A percentile compares a stretch with the other conserved stretches of the same genome.
Evolutionary conservation across 2,113 vertebrate genomes (phyloP).

Genomic region (Planiliza haematocheilus): DNA sequence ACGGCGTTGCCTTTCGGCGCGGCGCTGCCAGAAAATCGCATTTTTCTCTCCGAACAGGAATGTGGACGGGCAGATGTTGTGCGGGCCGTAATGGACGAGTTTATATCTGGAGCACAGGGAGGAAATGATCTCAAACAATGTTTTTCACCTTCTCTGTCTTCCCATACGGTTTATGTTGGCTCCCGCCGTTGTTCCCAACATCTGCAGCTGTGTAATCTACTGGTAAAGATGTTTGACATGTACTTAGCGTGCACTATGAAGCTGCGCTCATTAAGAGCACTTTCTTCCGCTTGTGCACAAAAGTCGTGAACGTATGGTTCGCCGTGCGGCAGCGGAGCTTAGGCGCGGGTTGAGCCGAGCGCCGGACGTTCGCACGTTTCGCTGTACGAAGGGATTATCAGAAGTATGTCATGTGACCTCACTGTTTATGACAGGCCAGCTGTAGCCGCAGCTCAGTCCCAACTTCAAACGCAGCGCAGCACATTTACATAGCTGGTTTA

Average conservation of each 20-base stretch:
- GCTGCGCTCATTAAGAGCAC: slow-evolving; percentile 21
- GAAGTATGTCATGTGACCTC: neutral
- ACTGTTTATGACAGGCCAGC: neutral
- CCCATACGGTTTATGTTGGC: slow-evolving; percentile 65
- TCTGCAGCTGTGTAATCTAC: slow-evolving; percentile 47
- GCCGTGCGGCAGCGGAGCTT: neutral
- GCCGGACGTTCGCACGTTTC: neutral
- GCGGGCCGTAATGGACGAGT: neutral
- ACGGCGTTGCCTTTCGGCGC: slow-evolving; percentile 5
- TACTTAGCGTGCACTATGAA: slow-evolving; percentile 31
- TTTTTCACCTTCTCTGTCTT: slow-evolving; percentile 32
- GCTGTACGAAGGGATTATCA: neutral
- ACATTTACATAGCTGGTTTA: no score
- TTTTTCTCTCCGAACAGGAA: slow-evolving; percentile 6
- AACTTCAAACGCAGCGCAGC: no score
- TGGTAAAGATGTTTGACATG: slow-evolving; percentile 33
- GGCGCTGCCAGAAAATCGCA: neutral
- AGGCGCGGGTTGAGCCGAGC: slow-evolving; percentile 8
- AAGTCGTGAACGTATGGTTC: slow-evolving; percentile 13
- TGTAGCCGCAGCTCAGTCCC: neutral
- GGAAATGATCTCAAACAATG: slow-evolving; percentile 46
- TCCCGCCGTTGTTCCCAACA: slow-evolving; percentile 23
- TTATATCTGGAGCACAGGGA: slow-evolving; percentile 36
- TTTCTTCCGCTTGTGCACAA: slow-evolving; percentile 18
- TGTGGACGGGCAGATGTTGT: slow-evolving; percentile 50